Percentiles rank a stretch among this genome's conserved stretches.
Evolutionary conservation across 2,797 vertebrate species (phyloP).

Genomic region (Botia kubotai): DNA sequence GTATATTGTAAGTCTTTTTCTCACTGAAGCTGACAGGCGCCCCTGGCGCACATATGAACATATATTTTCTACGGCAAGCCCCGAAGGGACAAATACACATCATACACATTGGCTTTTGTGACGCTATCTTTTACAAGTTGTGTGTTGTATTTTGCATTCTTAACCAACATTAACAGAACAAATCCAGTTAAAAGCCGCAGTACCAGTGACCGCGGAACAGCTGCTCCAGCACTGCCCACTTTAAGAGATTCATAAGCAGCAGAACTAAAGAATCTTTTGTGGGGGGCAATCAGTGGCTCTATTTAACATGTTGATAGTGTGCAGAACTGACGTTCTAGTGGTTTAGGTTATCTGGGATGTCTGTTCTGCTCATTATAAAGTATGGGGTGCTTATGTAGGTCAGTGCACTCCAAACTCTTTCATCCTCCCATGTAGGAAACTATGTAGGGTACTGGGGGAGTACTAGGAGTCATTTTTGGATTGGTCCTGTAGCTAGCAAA

Average conservation of each 20-base stretch:
- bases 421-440: slow-evolving; percentile 42
- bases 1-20: slow-evolving; percentile 67
- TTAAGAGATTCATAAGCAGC: no score
- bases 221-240: no score
- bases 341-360: slow-evolving; percentile 32
- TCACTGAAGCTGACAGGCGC: slow-evolving; percentile 70
- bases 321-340: slow-evolving; percentile 12
- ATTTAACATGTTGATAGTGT: slow-evolving; percentile 1
- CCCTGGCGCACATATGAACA: slow-evolving; percentile 59
- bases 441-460: slow-evolving; percentile 41
- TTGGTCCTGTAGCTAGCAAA: neutral
- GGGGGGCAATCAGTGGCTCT: neutral
- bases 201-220: no score
- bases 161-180: neutral
- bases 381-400: slow-evolving; percentile 44
- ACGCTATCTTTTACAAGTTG: neutral
- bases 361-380: slow-evolving; percentile 41
- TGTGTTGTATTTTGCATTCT: neutral
- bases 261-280: neutral
- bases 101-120: neutral
- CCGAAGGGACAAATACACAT: slow-evolving; percentile 18
- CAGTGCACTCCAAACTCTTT: slow-evolving; percentile 41
- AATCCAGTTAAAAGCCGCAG: neutral
- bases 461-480: slow-evolving; percentile 37
- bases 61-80: slow-evolving; percentile 34